Evolutionary conservation across 2,888 invertebrate genomes (phyloP).

Genomic region (Drosophila monieri): DNA sequence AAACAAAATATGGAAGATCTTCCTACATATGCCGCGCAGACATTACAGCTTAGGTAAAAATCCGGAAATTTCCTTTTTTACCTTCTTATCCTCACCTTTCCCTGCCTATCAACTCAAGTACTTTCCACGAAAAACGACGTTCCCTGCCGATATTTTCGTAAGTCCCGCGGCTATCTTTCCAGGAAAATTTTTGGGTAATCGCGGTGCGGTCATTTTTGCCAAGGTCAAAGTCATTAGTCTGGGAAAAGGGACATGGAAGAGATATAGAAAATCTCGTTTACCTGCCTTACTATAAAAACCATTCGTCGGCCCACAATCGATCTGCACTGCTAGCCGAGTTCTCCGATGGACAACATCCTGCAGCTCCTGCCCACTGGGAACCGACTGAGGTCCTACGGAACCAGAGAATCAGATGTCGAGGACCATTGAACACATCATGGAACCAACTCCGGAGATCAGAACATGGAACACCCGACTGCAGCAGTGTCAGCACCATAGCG

Average conservation of each 20-base stretch:
- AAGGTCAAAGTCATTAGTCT: conserved; percentile 51
- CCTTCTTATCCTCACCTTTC: conserved; percentile 18
- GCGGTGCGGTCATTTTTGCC: conserved; percentile 17
- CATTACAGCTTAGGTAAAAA: background rate
- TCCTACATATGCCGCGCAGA: background rate
- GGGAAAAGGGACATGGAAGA: conserved; percentile 1
- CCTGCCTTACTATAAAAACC: conserved; percentile 62
- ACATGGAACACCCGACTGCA: conserved; percentile 12
- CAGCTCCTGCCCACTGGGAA: conserved; percentile 9
- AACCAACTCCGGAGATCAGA: conserved; percentile 6
- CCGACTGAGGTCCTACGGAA: background rate
- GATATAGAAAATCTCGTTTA: conserved; percentile 26
- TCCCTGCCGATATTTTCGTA: background rate
- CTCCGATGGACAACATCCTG: conserved; percentile 48
- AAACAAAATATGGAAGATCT: background rate
- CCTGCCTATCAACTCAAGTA: background rate
- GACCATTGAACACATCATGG: conserved; percentile 3
- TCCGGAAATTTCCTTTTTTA: background rate
- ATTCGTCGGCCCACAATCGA: conserved; percentile 21
- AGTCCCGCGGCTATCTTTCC: conserved; percentile 21
- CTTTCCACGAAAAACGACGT: conserved; percentile 12
- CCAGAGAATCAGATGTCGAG: conserved; percentile 1
- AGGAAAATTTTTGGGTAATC: conserved; percentile 21
- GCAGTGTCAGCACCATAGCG: conserved; percentile 64
- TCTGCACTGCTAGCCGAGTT: conserved; percentile 62